Conservation (phyloP, 2,797 vertebrate species). For the Vireo griseus region DNA sequence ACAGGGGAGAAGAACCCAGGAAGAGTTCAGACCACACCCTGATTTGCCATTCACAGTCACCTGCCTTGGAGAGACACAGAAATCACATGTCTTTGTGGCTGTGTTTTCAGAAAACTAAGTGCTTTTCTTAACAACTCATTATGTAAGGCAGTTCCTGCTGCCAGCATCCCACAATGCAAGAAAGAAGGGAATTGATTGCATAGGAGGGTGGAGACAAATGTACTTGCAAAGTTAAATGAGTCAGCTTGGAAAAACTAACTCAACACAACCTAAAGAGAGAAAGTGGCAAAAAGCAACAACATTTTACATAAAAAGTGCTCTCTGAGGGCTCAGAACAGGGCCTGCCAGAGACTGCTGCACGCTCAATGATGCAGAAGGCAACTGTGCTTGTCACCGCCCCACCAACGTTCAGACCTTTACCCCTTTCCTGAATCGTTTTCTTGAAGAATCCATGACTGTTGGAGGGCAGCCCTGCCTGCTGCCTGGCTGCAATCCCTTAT, state of each 20-base stretch:
- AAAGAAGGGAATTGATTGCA: slow-evolving; percentile 56
- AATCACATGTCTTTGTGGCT: not conserved
- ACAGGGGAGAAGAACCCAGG: not conserved
- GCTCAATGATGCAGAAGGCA: not conserved
- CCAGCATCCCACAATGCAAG: slow-evolving; percentile 44
- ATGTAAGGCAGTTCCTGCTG: slow-evolving; percentile 34
- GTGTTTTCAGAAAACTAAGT: slow-evolving; percentile 24
- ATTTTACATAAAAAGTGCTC: not conserved
- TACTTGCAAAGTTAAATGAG: slow-evolving; percentile 50
- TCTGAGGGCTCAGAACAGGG: not conserved
- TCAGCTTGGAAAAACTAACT: slow-evolving; percentile 65
- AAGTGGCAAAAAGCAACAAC: slow-evolving; percentile 10
- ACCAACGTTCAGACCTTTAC: not conserved
- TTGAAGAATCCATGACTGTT: not conserved
- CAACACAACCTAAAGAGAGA: slow-evolving; percentile 38
- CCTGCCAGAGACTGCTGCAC: not conserved
- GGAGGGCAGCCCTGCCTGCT: not conserved
- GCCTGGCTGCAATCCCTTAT: slow-evolving; percentile 4
- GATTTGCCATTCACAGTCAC: not conserved
- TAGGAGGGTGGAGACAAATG: slow-evolving; percentile 63
- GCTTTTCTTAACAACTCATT: slow-evolving; percentile 40
- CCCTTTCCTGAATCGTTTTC: not conserved
- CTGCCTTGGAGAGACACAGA: not conserved
- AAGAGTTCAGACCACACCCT: not conserved
- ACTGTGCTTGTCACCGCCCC: not conserved